A percentile compares a stretch with the other conserved stretches of the same genome.
phyloP scores from a whole-genome alignment of 1,140 invertebrate genomes.

The Apis mellifera region DNA sequence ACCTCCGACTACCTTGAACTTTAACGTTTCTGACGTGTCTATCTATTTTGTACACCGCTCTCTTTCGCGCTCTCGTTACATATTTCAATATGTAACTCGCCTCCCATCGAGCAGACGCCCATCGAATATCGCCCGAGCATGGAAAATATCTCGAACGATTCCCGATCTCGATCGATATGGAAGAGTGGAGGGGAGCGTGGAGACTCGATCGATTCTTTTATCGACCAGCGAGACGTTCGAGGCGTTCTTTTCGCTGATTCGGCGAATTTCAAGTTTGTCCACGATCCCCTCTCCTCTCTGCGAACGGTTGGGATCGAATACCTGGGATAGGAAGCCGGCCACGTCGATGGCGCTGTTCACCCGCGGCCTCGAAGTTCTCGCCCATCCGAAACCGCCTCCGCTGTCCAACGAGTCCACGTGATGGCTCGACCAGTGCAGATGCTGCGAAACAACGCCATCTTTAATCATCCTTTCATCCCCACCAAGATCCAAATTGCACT shows the following conservation, averaged over 20 bases:
- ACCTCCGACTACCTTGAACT: conserved; percentile 67
- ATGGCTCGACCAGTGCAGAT: conserved; percentile 86
- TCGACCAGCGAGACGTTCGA: too few species aligned
- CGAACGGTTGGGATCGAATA: conserved; percentile 70
- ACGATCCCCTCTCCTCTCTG: too few species aligned
- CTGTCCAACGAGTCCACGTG: conserved; percentile 84
- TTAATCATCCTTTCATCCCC: conserved; percentile 7
- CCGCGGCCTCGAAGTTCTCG: conserved; percentile 85
- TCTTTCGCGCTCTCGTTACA: conserved; percentile 60
- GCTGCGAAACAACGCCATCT: conserved; percentile 81
- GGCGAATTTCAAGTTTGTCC: too few species aligned
- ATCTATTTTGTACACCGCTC: conserved; percentile 56
- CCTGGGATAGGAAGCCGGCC: conserved; percentile 87
- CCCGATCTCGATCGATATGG: too few species aligned
- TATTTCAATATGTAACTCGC: conserved; percentile 60
- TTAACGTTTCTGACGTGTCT: conserved; percentile 63
- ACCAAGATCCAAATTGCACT: conserved; percentile 20
- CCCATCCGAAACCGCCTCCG: conserved; percentile 78
- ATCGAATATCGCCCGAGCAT: not conserved
- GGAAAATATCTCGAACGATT: not conserved
- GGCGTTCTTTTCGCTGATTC: too few species aligned
- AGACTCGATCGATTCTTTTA: too few species aligned
- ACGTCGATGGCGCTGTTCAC: conserved; percentile 91
- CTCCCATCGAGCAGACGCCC: not conserved
- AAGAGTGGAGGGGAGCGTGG: too few species aligned